Conservation (phyloP, 1,140 invertebrate genomes). For the Pollicipes pollicipes region DNA sequence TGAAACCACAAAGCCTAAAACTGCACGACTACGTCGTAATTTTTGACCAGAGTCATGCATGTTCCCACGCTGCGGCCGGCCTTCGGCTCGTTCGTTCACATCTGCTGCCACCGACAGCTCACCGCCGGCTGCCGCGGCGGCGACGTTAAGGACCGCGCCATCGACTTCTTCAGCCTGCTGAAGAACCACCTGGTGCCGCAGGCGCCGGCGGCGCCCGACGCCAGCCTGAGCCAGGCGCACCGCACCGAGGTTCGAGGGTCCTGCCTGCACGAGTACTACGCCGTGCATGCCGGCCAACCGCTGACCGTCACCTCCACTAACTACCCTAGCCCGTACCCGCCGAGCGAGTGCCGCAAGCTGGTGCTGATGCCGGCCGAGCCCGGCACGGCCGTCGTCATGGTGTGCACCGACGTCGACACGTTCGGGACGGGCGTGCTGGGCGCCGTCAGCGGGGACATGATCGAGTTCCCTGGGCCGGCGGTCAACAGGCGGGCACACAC, state of each 20-base stretch:
- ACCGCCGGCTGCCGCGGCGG: neutral
- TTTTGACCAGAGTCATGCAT: no score
- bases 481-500: neutral
- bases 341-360: neutral
- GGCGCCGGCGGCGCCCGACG: neutral
- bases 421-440: neutral
- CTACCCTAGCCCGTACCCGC: neutral
- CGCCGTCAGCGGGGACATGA: neutral
- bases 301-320: neutral
- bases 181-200: neutral
- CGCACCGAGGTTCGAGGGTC: neutral
- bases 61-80: no score
- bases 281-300: neutral
- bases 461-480: neutral
- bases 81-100: no score
- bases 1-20: no score
- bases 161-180: constrained; percentile 1
- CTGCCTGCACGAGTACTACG: neutral
- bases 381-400: neutral
- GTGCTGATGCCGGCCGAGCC: neutral
- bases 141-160: neutral
- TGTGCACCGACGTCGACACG: constrained; percentile 1
- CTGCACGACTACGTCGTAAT: no score
- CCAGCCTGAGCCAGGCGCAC: neutral
- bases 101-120: neutral